Evolutionary conservation across 1,140 invertebrate genomes (phyloP), one percentile per base, ranked within the genome.

Genomic region (Polyergus mexicanus): DNA sequence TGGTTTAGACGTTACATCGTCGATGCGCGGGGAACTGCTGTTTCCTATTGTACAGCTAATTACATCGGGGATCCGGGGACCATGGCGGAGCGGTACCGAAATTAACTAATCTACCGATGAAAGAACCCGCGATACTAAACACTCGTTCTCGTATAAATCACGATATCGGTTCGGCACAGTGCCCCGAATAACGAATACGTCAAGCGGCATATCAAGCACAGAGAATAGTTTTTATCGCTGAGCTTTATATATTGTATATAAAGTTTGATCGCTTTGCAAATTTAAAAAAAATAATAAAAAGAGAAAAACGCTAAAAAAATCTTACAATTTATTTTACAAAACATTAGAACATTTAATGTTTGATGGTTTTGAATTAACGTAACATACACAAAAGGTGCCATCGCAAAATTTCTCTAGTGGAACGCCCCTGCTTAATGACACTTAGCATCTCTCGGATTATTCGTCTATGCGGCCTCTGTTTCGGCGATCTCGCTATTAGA

Each of bases 21-120:
- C 85, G 54, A 81, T 74, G 80, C 78, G 78, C 51, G 28, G 78
- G 78, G 54, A 81, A 83, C 68, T 74, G 89, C 86, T 91, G 91
- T 91, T 93, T 92, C 92, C 92, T 92, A 93, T 93, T 93, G 92
- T 93, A 86, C 88, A 81, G 89, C 92, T 93, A 93, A 93, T 93
- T 92, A 92, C 92, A 85, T 92, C 90, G 75, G 92, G 92, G 91
- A 92, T 90, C 65, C 85, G 25, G 92, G 91, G 92, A 92, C 86
- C 28, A 28, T 22, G 62, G 71, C 84, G 85, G 85, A 86, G 89
- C 86, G 66, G 69, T 32, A 84, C 85, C 86, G 89, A 92, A 93
- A 93, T 93, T 93, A 93, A 92, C 92, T 92, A 92, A 92, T 92
- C 91, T 89, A 88, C 72, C 85, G 86, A 90, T 91, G 91, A 93